These are phyloP conservation scores for Yponomeuta evonymella DNA, from an alignment of 2,888 invertebrate genomes.

Conservation along the genomic window DNA sequence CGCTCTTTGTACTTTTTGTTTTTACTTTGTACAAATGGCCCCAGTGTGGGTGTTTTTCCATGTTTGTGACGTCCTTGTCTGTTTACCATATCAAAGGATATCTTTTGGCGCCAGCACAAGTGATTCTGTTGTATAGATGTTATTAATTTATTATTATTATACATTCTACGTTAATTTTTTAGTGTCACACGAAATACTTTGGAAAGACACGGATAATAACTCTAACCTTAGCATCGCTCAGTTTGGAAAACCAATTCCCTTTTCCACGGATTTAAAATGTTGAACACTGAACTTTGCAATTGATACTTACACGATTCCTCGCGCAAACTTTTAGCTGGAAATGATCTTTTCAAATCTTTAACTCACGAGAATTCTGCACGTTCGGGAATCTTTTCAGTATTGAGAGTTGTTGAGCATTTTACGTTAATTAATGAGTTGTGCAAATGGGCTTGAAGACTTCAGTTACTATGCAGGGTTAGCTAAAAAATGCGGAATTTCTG, in stretches of 20 bases:
- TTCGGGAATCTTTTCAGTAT: conserved; percentile 2
- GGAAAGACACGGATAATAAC: too few relatives aligned
- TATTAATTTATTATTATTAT: too few relatives aligned
- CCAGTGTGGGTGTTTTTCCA: too few relatives aligned
- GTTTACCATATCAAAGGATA: too few relatives aligned
- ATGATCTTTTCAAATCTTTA: conserved; percentile 1
- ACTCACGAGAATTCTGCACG: neutral
- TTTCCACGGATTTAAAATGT: neutral
- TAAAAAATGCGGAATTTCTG: neutral
- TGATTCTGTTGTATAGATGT: too few relatives aligned
- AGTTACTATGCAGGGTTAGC: neutral
- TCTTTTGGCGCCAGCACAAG: too few relatives aligned
- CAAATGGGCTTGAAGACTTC: neutral
- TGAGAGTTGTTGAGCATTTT: conserved; percentile 3
- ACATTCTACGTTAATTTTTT: too few relatives aligned
- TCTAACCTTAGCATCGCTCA: too few relatives aligned
- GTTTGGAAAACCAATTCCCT: neutral
- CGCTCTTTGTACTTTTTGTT: too few relatives aligned
- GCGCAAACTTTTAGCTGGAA: neutral
- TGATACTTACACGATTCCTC: neutral
- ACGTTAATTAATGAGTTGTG: neutral
- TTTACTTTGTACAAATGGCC: too few relatives aligned
- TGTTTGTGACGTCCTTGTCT: too few relatives aligned
- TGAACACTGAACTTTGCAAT: neutral
- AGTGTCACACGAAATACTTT: too few relatives aligned